Percentiles rank a stretch among this genome's conserved stretches.
These are phyloP conservation scores for Trichonephila clavata DNA, from an alignment of 1,140 invertebrate genomes.

Conservation along the genomic window DNA sequence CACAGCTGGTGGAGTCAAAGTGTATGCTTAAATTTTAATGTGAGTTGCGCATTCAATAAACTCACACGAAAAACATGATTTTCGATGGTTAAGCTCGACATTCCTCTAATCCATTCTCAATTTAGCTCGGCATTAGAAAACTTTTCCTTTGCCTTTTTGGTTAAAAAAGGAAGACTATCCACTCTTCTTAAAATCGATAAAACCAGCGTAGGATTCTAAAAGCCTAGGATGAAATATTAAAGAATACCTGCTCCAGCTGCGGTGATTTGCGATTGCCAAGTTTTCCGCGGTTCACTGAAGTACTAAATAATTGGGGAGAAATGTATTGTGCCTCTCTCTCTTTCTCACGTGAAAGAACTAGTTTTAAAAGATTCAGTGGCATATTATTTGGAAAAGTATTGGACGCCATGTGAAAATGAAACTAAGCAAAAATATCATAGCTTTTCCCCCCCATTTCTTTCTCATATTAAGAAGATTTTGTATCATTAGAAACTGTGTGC, in stretches of 20 bases:
- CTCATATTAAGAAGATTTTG: background rate
- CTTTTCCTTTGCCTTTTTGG: conserved; percentile 4
- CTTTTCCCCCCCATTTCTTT: background rate
- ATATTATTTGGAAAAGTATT: background rate
- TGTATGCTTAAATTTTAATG: background rate
- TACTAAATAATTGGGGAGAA: conserved; percentile 24
- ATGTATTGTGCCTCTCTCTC: background rate
- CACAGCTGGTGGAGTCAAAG: background rate
- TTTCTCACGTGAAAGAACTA: background rate
- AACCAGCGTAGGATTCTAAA: conserved; percentile 3
- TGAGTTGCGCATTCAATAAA: conserved; percentile 1
- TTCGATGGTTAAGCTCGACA: background rate
- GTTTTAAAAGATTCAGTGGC: conserved; percentile 33
- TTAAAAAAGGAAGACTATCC: background rate
- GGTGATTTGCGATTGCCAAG: background rate
- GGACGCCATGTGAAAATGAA: background rate
- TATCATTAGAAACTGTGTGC: background rate
- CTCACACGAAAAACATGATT: background rate
- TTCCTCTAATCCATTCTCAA: conserved; percentile 22
- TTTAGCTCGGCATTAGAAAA: conserved; percentile 26
- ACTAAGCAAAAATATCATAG: background rate
- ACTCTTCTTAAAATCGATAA: conserved; percentile 12
- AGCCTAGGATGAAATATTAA: conserved; percentile 15
- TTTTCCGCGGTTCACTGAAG: background rate
- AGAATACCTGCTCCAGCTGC: conserved; percentile 38